Base-by-base conservation (phyloP, 2,113 vertebrate species). In the Charadrius vociferus region DNA sequence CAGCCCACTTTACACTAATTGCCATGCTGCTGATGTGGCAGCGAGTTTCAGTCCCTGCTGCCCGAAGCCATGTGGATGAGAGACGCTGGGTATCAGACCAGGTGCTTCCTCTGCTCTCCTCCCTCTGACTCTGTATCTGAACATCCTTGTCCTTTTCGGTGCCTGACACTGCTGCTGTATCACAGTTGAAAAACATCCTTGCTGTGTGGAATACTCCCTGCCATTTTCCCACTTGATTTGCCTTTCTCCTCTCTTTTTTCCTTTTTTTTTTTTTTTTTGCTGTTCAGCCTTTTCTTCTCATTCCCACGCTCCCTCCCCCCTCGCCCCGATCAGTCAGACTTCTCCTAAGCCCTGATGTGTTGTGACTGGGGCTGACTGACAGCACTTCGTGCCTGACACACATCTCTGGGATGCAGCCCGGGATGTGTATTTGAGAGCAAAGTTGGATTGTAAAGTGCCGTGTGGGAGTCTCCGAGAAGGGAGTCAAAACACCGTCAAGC, bases 361-460 rank as follows among this genome's bases (percentile, higher is more conserved):
- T 98, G 91, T 98, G 97, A 98, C 97, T 97, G 95, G 92, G 90
- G 81, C 92, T 97, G 97, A 97, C 93, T 97, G 97, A 97, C 97
- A 97, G 95, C 32, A 0, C 88, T 97, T 97, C 14, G 4, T 95
- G 95, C 95, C 81, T 97, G 96, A 97, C 96, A 95, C 80, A 61
- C 88, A 81, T 96, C 90, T 94, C 95, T 93, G 94, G 90, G 88
- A 95, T 95, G 95, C 83, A 96, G 94, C 96, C 96, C 87, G 49
- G 94, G 93, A 90, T 96, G 86, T 74, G 91, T 91, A 96, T 97
- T 88, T 93, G 63, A 96, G 97, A 97, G 97, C 70, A 86, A 93
- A 96, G 93, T 63, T 88, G 84, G 93, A 94, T 96, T 97, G 83
- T 87, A 74, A 97, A 97, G 93, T 96, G 94, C 88, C 34, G 62